Percentiles rank a stretch among this genome's conserved stretches.
Conservation (phyloP, 2,888 invertebrate species). For the Meandrusa payeni region DNA sequence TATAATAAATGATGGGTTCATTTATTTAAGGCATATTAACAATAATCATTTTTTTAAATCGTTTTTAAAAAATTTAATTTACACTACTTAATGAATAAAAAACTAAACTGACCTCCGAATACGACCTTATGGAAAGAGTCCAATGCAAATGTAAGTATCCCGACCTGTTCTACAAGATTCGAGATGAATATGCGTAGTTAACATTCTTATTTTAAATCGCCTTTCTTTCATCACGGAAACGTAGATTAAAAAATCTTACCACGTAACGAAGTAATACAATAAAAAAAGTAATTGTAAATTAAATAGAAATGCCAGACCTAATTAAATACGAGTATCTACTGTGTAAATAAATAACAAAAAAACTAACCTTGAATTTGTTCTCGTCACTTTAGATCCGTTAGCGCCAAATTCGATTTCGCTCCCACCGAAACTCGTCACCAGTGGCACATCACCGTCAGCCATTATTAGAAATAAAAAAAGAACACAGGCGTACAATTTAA, state of each 20-base stretch:
- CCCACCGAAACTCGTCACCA: conserved; percentile 68
- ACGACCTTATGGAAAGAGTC: conserved; percentile 21
- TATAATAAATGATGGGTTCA: too few species aligned
- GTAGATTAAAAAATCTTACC: too few species aligned
- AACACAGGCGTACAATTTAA: conserved; percentile 21
- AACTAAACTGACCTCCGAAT: conserved; percentile 18
- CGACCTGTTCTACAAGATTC: conserved; percentile 21
- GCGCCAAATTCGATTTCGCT: conserved; percentile 67
- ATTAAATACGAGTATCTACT: conserved; percentile 17
- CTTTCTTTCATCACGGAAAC: conserved; percentile 12
- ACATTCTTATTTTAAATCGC: conserved; percentile 9
- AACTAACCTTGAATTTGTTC: conserved; percentile 69
- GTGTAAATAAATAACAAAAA: conserved; percentile 28
- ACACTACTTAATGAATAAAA: conserved; percentile 12
- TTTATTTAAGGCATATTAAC: too few species aligned
- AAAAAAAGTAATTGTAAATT: neutral
- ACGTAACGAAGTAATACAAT: too few species aligned
- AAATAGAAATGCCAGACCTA: neutral
- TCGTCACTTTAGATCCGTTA: conserved; percentile 64
- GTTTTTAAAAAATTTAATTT: neutral
- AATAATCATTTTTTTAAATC: too few species aligned
- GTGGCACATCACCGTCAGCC: conserved; percentile 72
- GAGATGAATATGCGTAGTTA: conserved; percentile 20
- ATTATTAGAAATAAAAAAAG: conserved; percentile 36
- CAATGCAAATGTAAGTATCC: conserved; percentile 17